Evolutionary conservation across 2,113 vertebrate genomes (phyloP), one percentile per base, ranked within the genome.

Genomic region (Caracal caracal): DNA sequence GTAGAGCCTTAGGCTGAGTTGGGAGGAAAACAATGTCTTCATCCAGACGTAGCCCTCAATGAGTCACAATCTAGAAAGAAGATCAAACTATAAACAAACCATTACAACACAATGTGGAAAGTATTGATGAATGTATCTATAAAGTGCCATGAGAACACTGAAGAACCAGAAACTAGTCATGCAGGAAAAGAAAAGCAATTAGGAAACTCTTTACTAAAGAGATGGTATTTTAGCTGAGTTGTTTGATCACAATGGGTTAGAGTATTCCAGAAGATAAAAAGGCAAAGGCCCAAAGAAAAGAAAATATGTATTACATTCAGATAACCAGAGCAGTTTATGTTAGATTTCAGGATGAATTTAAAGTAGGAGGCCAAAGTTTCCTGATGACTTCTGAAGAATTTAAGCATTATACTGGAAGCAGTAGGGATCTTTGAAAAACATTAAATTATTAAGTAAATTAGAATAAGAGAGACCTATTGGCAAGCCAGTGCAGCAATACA

Each of bases 271-370:
- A 83, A 82, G 53, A 81, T 66, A 49, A 30, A 93, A 5, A 83
- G 56, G 33, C 37, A 66, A 93, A 81, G 43, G 8, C 22, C 30
- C 13, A 87, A 78, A 89, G 37, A 81, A 17, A 92, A 66, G n/a
- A 88, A 95, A 89, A 37, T 22, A 88, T 17, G 78, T 16, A 28
- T 59, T 68, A 37, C 37, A 65, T 82, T 53, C 5, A 63, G 43
- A 97, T 17, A 93, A 1, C 17, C 13, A 83, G 43, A 82, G 30
- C 12, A 43, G 11, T 61, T 66, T 88, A 47, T 76, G 78, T 37
- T 91, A 83, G 19, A 82, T 88, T 95, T 86, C 43, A 94, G 33
- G 43, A 53, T 83, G 11, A 86, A 79, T 82, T 96, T 84, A 73
- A 92, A 82, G 82, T 49, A 59, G 40, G n/a, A 1, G 49, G 4